Evolutionary conservation across 2,888 invertebrate genomes (phyloP).

Genomic region (Melanchra persicariae): DNA sequence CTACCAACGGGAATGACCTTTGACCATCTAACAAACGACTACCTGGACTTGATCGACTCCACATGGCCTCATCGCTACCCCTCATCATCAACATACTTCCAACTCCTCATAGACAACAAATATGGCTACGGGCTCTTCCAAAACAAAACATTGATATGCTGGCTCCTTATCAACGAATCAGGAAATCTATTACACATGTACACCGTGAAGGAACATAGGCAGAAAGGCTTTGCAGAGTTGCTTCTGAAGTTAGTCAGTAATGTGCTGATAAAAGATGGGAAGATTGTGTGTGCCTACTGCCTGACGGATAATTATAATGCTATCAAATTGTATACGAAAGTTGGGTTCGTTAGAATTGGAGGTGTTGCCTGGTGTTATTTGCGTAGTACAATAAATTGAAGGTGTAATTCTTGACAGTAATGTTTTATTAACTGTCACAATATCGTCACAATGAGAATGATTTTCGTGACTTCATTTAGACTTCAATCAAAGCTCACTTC

Average conservation of each 20-base stretch:
- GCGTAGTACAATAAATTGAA: slow-evolving; percentile 34
- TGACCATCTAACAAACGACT: slow-evolving; percentile 68
- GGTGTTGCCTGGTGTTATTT: slow-evolving; percentile 70
- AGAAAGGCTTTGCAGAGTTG: slow-evolving; percentile 77
- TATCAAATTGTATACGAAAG: slow-evolving; percentile 74
- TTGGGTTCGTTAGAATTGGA: slow-evolving; percentile 68
- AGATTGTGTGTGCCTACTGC: slow-evolving; percentile 73
- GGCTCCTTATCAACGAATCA: slow-evolving; percentile 77
- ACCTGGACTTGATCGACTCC: slow-evolving; percentile 70
- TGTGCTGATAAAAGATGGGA: slow-evolving; percentile 68
- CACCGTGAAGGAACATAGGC: slow-evolving; percentile 76
- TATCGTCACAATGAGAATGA: too few species aligned
- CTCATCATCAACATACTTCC: slow-evolving; percentile 72
- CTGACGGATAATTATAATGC: slow-evolving; percentile 72
- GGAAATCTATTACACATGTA: slow-evolving; percentile 79
- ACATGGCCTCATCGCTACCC: slow-evolving; percentile 77
- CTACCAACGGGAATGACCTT: slow-evolving; percentile 68
- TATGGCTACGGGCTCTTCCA: slow-evolving; percentile 76
- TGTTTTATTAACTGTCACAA: not conserved
- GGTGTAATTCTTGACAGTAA: too few species aligned
- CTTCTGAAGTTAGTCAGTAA: slow-evolving; percentile 76
- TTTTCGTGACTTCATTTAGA: too few species aligned
- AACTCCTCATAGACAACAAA: slow-evolving; percentile 73
- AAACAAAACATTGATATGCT: slow-evolving; percentile 70
- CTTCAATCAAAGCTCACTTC: too few species aligned